Base-by-base conservation (phyloP, 2,888 invertebrate species). In the Rambutsinella grinnellia region DNA sequence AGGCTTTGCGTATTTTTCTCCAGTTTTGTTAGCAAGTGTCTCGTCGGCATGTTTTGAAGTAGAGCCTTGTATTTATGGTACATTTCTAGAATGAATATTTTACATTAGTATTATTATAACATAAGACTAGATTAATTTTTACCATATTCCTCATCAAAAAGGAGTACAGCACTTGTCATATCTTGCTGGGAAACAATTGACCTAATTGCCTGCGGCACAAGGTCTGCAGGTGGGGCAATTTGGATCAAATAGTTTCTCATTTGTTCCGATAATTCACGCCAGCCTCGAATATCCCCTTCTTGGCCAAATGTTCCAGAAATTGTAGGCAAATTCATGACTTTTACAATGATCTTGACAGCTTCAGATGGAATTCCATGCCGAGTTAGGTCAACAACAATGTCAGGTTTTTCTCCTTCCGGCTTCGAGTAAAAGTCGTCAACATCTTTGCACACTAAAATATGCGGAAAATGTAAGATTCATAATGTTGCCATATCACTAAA, bases 21-120 rank as follows among this genome's bases (percentile, higher is more conserved):
- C 60, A 86, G 91, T 63, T 82, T 82, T 15, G 85, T 82, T 78
- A 97, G 96, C 0, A 96, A 92, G 86, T 97, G 96, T 10, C 96
- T 90, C 0, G 95, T 94, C 5, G 96, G 94, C 69, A 96, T 93
- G 86, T 97, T 96, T 87, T 95, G 92, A 46, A 97, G 88, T 8
- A 97, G 87, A 10, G 95, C 93, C 87, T 96, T 95, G 87, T 95
- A 96, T 87, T 96, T 96, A 88, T 96, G 95, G 85, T 96, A 95
- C 93, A 96, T 94, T 13, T 94, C 93, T 93, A 72, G 65, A 24
- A 63, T 17, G 56, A 28, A 54, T 21, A 54, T 3, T 23, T 47
- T 44, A 24, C 17, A 26, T 36, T 21, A 36, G 15, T 15, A 67
- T 13, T 15, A 24, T n/a, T n/a, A 54, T 23, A 15, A 62, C 24